A percentile compares a stretch with the other conserved stretches of the same genome.
These are phyloP conservation scores for Sitophilus oryzae DNA, from an alignment of 1,140 invertebrate species.

Conservation along the genomic window DNA sequence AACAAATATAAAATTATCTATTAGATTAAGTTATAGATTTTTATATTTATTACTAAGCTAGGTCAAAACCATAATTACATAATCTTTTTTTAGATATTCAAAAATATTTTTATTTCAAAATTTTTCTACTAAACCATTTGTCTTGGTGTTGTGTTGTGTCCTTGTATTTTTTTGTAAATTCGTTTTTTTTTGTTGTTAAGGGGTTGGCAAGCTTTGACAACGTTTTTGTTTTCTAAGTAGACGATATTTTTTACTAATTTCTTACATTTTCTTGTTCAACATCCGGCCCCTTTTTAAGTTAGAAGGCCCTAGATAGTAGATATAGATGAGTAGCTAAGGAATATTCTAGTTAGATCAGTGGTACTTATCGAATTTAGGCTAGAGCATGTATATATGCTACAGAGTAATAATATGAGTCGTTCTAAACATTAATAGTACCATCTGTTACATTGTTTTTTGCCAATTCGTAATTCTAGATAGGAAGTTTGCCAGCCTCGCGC, in stretches of 20 bases:
- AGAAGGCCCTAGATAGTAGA: conserved; percentile 24
- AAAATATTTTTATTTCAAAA: too few species aligned
- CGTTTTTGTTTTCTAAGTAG: not conserved
- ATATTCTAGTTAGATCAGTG: conserved; percentile 12
- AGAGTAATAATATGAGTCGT: not conserved
- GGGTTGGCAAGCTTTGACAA: conserved; percentile 44
- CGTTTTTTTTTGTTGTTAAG: conserved; percentile 40
- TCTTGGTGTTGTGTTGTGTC: conserved; percentile 39
- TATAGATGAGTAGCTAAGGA: conserved; percentile 13
- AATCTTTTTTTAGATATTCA: too few species aligned
- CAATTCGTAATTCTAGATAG: conserved; percentile 9
- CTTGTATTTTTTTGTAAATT: conserved; percentile 33
- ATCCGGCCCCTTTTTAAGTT: conserved; percentile 13
- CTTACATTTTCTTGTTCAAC: not conserved
- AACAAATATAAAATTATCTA: conserved; percentile 1
- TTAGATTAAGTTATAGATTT: too few species aligned
- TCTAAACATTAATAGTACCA: not conserved
- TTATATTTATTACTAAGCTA: too few species aligned
- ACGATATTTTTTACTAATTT: not conserved
- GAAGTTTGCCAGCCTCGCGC: conserved; percentile 45
- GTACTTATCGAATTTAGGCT: conserved; percentile 6
- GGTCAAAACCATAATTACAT: too few species aligned
- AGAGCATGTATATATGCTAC: conserved; percentile 19
- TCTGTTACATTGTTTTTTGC: conserved; percentile 1
- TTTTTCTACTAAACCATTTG: conserved; percentile 2